Evolutionary conservation across 2,113 vertebrate genomes (phyloP).

Genomic region (Seriola rivoliana): DNA sequence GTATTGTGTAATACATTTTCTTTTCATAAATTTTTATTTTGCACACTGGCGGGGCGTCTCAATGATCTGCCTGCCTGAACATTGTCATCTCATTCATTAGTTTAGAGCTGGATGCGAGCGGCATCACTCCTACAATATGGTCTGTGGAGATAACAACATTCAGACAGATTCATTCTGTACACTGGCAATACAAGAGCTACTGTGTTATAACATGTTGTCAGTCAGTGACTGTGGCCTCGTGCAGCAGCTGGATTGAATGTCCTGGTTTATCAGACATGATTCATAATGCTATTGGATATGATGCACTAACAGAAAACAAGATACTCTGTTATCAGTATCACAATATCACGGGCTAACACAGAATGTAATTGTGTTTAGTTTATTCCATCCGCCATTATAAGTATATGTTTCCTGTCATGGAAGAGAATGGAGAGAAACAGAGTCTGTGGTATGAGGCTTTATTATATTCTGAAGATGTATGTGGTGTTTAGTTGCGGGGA

Average conservation of each 20-base stretch:
- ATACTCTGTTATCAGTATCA: slow-evolving; percentile 74
- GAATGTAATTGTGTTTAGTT: slow-evolving; percentile 71
- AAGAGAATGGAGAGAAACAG: slow-evolving; percentile 47
- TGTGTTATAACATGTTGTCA: slow-evolving; percentile 51
- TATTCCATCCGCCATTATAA: slow-evolving; percentile 64
- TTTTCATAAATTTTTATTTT: slow-evolving; percentile 50
- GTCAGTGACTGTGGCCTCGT: slow-evolving; percentile 41
- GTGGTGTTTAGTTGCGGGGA: slow-evolving; percentile 31
- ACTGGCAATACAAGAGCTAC: slow-evolving; percentile 45
- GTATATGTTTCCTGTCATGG: slow-evolving; percentile 65
- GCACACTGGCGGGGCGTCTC: slow-evolving; percentile 38
- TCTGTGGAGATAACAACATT: slow-evolving; percentile 71
- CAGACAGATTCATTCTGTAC: slow-evolving; percentile 64
- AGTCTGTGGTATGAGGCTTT: slow-evolving; percentile 47
- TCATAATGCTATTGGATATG: slow-evolving; percentile 74
- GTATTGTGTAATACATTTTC: slow-evolving; percentile 33
- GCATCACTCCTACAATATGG: slow-evolving; percentile 71
- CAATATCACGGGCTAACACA: slow-evolving; percentile 71
- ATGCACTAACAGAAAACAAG: slow-evolving; percentile 73
- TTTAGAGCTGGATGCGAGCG: slow-evolving; percentile 52
- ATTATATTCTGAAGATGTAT: slow-evolving; percentile 56
- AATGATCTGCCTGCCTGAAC: slow-evolving; percentile 53
- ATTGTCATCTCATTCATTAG: slow-evolving; percentile 68
- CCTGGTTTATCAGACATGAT: slow-evolving; percentile 71
- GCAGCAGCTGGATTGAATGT: slow-evolving; percentile 68